These are phyloP conservation scores for Ryuthela nishihirai DNA, from an alignment of 2,888 invertebrate genomes.

Conservation along the genomic window DNA sequence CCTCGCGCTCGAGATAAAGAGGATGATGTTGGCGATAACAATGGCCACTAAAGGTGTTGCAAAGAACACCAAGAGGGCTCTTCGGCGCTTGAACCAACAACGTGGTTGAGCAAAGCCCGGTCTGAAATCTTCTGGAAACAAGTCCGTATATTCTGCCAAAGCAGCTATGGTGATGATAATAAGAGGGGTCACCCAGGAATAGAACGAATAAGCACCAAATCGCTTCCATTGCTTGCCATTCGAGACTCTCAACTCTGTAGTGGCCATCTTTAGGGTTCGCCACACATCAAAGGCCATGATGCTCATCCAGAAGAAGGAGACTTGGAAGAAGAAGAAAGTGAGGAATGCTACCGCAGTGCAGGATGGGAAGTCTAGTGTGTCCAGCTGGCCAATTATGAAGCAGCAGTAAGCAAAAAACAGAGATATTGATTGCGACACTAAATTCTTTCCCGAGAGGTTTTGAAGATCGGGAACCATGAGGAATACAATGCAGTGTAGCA, in stretches of 20 bases:
- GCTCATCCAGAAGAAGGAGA: constrained; percentile 37
- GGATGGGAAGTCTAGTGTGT: neutral
- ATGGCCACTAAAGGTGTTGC: constrained; percentile 54
- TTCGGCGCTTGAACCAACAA: constrained; percentile 57
- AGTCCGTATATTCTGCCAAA: constrained; percentile 47
- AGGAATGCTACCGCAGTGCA: constrained; percentile 17
- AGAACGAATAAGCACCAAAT: constrained; percentile 52
- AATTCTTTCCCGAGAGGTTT: constrained; percentile 56
- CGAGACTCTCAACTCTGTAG: constrained; percentile 53
- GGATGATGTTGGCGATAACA: constrained; percentile 51
- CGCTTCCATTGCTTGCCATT: constrained; percentile 51
- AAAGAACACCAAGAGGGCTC: constrained; percentile 56
- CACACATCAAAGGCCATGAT: constrained; percentile 46
- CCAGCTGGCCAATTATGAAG: constrained; percentile 52
- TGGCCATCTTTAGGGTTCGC: constrained; percentile 53
- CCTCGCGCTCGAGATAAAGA: constrained; percentile 51
- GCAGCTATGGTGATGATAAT: constrained; percentile 49
- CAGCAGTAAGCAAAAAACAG: constrained; percentile 54
- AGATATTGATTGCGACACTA: constrained; percentile 55
- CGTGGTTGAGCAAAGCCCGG: constrained; percentile 53
- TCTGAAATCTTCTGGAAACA: constrained; percentile 44
- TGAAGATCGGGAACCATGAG: constrained; percentile 53
- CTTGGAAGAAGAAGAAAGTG: constrained; percentile 33
- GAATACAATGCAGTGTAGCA: constrained; percentile 54
- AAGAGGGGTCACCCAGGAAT: constrained; percentile 52